These are phyloP conservation scores for Synergus gifuensis DNA, from an alignment of 2,888 invertebrate genomes.

Conservation along the genomic window DNA sequence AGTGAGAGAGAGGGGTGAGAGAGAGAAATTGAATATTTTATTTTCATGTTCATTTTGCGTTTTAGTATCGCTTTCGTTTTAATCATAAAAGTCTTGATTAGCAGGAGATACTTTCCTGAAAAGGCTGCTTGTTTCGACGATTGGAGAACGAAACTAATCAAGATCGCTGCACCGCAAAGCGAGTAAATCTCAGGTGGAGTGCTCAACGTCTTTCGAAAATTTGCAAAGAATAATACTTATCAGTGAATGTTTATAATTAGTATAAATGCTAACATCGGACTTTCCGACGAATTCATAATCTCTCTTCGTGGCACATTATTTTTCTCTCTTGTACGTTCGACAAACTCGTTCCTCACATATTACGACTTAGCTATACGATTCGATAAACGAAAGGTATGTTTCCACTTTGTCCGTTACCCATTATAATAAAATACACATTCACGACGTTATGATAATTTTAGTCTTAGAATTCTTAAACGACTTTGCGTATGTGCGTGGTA, in stretches of 20 bases:
- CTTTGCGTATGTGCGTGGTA: constrained; percentile 64
- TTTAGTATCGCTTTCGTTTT: constrained; percentile 9
- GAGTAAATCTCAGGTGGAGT: constrained; percentile 26
- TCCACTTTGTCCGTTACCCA: constrained; percentile 57
- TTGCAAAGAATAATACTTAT: constrained; percentile 26
- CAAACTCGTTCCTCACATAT: constrained; percentile 52
- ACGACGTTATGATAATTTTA: constrained; percentile 67
- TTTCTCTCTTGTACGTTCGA: constrained; percentile 54
- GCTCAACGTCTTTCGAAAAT: constrained; percentile 17
- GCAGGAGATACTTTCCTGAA: constrained; percentile 34
- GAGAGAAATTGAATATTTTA: constrained; percentile 8
- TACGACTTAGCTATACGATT: constrained; percentile 55
- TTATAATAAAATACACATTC: constrained; percentile 75
- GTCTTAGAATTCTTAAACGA: constrained; percentile 63
- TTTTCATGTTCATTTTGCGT: background rate
- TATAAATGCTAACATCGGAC: constrained; percentile 39
- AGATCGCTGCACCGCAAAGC: constrained; percentile 28
- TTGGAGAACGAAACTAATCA: constrained; percentile 24
- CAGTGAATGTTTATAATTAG: constrained; percentile 11
- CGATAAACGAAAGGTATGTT: constrained; percentile 46
- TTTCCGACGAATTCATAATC: constrained; percentile 38
- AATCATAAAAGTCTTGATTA: constrained; percentile 21
- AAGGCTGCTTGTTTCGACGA: constrained; percentile 22
- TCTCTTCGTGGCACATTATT: constrained; percentile 61
- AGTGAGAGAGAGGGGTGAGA: background rate